These are phyloP conservation scores for Lepidostoma basale DNA, from an alignment of 1,140 invertebrate species.

Conservation along the genomic window DNA sequence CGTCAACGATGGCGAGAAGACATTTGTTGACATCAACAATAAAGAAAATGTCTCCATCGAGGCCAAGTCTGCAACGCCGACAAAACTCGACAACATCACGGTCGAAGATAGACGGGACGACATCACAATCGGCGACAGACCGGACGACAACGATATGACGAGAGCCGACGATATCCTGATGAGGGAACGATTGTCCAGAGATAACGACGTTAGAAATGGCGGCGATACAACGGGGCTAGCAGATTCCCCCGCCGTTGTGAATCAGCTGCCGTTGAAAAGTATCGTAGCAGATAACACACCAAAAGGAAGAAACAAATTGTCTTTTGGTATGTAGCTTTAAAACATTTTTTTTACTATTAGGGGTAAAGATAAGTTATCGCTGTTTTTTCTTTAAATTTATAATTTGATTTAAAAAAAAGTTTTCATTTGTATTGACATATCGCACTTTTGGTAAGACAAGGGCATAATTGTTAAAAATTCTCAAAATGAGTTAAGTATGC, in stretches of 20 bases:
- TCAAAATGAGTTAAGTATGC: too few relatives aligned
- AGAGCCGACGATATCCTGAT: not conserved
- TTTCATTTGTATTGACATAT: too few relatives aligned
- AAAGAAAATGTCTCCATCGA: constrained; percentile 26
- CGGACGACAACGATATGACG: not conserved
- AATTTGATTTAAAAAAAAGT: too few relatives aligned
- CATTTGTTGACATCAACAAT: not conserved
- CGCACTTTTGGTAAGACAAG: too few relatives aligned
- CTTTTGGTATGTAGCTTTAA: constrained; percentile 24
- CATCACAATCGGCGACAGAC: not conserved
- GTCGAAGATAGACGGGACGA: not conserved
- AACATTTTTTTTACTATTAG: not conserved
- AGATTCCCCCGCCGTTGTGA: not conserved
- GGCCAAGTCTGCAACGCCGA: not conserved
- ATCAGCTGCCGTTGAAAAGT: not conserved
- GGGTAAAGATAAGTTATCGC: too few relatives aligned
- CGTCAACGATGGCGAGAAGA: not conserved
- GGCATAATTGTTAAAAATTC: too few relatives aligned
- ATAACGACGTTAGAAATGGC: not conserved
- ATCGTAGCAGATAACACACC: constrained; percentile 9
- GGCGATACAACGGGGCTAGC: not conserved
- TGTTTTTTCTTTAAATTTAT: too few relatives aligned
- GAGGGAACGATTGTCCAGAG: not conserved
- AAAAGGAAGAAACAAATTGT: constrained; percentile 20
- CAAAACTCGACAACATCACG: not conserved